Conservation (phyloP, 2,113 vertebrate species). For the Galemys pyrenaicus region DNA sequence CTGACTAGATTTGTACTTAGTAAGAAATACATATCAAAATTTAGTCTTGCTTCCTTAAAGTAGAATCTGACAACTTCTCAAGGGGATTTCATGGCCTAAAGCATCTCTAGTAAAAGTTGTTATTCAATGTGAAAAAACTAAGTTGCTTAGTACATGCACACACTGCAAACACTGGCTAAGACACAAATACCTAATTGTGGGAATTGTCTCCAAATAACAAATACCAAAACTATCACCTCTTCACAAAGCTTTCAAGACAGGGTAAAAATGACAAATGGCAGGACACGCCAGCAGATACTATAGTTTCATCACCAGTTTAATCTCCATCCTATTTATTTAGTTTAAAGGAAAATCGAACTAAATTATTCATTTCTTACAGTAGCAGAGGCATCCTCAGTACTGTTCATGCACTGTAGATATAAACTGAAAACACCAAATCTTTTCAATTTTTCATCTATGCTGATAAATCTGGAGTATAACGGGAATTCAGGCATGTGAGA, state of each 20-base stretch:
- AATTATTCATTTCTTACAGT: slow-evolving; percentile 54
- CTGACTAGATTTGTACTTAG: slow-evolving; percentile 24
- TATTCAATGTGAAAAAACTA: slow-evolving; percentile 14
- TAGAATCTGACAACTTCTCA: slow-evolving; percentile 41
- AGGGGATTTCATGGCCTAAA: neutral
- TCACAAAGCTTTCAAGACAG: slow-evolving; percentile 52
- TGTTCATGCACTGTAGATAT: slow-evolving; percentile 43
- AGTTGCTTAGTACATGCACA: slow-evolving; percentile 14
- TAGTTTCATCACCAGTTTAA: slow-evolving; percentile 26
- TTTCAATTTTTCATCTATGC: slow-evolving; percentile 12
- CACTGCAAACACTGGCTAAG: slow-evolving; percentile 7
- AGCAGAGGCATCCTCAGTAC: slow-evolving; percentile 54
- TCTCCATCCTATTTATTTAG: slow-evolving; percentile 67
- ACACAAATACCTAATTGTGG: neutral
- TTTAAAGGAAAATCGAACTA: slow-evolving; percentile 59
- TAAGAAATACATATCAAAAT: slow-evolving; percentile 62
- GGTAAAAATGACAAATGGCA: slow-evolving; percentile 57
- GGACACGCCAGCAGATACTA: slow-evolving; percentile 46
- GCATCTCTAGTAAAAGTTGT: slow-evolving; percentile 31
- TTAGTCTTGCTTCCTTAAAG: slow-evolving; percentile 52
- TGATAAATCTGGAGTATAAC: slow-evolving; percentile 26
- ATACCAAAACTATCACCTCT: slow-evolving; percentile 62
- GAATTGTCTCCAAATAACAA: neutral
- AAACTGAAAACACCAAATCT: slow-evolving; percentile 50
- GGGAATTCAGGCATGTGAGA: slow-evolving; percentile 14